Base-by-base conservation (phyloP, 2,113 vertebrate genomes). In the Nothobranchius furzeri region DNA sequence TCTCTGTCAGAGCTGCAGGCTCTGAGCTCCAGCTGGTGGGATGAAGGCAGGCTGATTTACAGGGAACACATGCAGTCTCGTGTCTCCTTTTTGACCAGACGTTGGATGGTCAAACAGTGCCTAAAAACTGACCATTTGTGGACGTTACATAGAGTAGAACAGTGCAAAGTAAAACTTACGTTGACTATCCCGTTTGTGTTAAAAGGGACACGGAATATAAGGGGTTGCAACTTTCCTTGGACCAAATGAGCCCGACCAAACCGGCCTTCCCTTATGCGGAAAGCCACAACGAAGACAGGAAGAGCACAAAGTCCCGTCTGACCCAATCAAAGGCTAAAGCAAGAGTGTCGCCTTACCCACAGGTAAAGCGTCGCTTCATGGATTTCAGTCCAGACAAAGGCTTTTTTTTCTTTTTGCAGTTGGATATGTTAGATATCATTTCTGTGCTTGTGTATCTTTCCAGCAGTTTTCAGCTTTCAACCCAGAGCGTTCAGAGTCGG, bases 181-280 rank as follows among this genome's bases (percentile, higher is more conserved):
- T 55, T 49, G 24, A 62, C 76, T 73, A 58, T 65, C 30, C 30
- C 64, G 17, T 86, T 37, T 81, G 24, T 68, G 11, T 69, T 47
- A 63, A 81, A 85, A 99, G 98, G 90, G 96, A 99, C 77, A 98
- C 96, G 0, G 97, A 99, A 83, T 99, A 99, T 75, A 99, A 99
- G 90, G 97, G 97, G 74, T 93, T 99, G 46, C 98, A 99, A 85
- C 94, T 99, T 70, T 99, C 98, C 7, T 83, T 99, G 89, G 97
- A 99, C 92, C 98, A 99, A 86, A 96, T 98, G 91, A 95, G 95
- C 75, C 95, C 94, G 70, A 94, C 93, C 81, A 99, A 99, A 87
- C 96, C 96, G 12, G 88, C 94, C 0, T 98, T 97, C 80, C 92
- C 96, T 64, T 99, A 97, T 4, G 81, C 92, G 79, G 97, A 94